phyloP scores from a whole-genome alignment of 2,797 vertebrate species.

The Coccyzus lansbergi region DNA sequence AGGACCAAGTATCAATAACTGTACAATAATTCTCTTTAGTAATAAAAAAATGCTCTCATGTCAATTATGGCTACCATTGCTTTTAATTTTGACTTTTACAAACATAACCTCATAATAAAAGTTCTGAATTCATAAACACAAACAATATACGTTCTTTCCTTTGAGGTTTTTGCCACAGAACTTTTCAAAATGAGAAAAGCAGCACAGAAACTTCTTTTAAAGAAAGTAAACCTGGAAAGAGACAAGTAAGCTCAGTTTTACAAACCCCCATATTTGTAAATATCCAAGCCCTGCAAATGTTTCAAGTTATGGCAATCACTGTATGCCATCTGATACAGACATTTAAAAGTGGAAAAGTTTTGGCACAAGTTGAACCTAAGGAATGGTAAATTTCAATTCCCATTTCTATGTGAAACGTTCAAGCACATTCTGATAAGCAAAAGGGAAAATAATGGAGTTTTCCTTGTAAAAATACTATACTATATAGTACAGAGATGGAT shows the following conservation, averaged over 20 bases:
- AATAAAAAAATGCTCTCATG: neutral
- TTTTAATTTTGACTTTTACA: slow-evolving; percentile 25
- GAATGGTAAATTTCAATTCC: neutral
- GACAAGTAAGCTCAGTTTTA: neutral
- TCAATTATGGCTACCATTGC: neutral
- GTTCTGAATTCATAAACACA: neutral
- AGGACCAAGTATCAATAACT: neutral
- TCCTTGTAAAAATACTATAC: neutral
- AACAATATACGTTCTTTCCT: neutral
- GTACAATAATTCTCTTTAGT: slow-evolving; percentile 1
- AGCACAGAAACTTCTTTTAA: neutral
- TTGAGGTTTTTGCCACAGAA: neutral
- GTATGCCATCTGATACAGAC: neutral
- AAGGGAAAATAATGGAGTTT: neutral
- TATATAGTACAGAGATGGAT: neutral
- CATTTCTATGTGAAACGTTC: neutral
- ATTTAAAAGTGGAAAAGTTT: neutral
- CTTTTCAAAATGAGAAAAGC: neutral
- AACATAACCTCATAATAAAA: slow-evolving; percentile 17
- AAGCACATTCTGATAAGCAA: neutral
- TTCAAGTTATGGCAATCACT: neutral
- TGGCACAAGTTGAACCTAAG: neutral
- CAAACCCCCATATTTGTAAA: neutral
- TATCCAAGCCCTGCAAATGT: neutral
- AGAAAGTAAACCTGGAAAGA: neutral